Evolutionary conservation across 2,888 invertebrate species (phyloP), one percentile per base, ranked within the genome.

Genomic region (Plutella xylostella): DNA sequence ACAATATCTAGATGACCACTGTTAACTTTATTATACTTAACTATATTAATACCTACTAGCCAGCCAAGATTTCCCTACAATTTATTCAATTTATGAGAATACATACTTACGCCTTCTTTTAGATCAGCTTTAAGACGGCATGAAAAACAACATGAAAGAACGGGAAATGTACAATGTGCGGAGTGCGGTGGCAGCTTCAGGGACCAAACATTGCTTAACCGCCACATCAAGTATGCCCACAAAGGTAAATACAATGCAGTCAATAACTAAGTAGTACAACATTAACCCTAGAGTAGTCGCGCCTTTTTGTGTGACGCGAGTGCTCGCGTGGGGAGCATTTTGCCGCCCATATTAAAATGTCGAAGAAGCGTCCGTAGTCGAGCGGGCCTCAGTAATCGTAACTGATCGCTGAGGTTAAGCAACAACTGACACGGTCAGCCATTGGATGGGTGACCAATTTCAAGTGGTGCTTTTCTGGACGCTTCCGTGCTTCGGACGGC

Each of bases 151-250:
- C 83, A 83, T 54, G 63, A 70, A 45, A 68, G 83, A 39, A 68
- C 57, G 2, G 72, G 67, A 1, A 69, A 54, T 48, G 80, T 72
- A 11, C 55, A 54, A 33, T 83, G 85, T 52, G 54, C 55, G 1
- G 55, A 72, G 21, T 85, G 85, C 49, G 56, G 63, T 6, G 58
- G 66, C 33, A 66, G 60, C 40, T 85, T 84, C 44, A 58, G 68
- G n/a, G 82, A 84, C 56, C 65, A 76, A 14, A 54, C 54, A 22
- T 65, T 83, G 3, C 64, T 85, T 0, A 65, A 73, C 46, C 61
- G 82, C 9, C 85, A 85, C 46, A 61, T 68, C 2, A 72, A 74
- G 54, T 80, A 84, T 67, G 73, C 82, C 37, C 85, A 85, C 53
- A 73, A 70, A 63, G 84, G 84, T 80, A 56, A 21, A 17, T 33